Percentiles rank a stretch among this genome's conserved stretches.
Evolutionary conservation across 35 echinoderm and acorn worm genomes (phyloP).

Genomic region (Ophioderma brevispina): DNA sequence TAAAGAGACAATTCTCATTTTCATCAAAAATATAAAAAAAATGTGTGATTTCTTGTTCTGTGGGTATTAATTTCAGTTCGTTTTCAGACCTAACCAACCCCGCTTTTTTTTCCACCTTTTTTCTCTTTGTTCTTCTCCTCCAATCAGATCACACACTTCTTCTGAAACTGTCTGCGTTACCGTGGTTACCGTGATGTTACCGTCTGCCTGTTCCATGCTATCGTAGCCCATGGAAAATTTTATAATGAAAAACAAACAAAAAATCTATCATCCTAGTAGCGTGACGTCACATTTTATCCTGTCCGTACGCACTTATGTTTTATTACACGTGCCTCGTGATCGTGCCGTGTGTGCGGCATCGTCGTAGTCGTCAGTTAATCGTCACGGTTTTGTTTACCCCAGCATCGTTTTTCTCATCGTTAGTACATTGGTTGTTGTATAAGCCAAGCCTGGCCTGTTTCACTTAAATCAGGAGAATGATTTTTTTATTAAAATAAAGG

Average conservation of each 20-base stretch:
- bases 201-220: conserved; percentile 12
- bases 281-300: conserved; percentile 5
- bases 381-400: not conserved
- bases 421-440: not conserved
- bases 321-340: not conserved
- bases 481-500: no score
- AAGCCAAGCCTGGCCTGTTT: not conserved
- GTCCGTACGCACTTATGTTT: not conserved
- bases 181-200: conserved; percentile 12
- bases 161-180: conserved; percentile 9
- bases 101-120: conserved; percentile 13
- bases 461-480: no score
- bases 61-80: not conserved
- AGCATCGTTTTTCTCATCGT: not conserved
- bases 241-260: not conserved
- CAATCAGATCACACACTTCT: conserved; percentile 13
- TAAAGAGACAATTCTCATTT: no score
- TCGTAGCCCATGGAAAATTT: conserved; percentile 1
- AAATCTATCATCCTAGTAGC: not conserved
- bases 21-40: no score
- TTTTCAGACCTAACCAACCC: conserved; percentile 11
- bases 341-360: not conserved
- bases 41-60: no score
- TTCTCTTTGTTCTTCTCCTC: conserved; percentile 13
- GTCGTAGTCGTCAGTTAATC: not conserved